These are phyloP conservation scores for Drosophila sordidula DNA, from an alignment of 2,888 invertebrate genomes.

Conservation along the genomic window DNA sequence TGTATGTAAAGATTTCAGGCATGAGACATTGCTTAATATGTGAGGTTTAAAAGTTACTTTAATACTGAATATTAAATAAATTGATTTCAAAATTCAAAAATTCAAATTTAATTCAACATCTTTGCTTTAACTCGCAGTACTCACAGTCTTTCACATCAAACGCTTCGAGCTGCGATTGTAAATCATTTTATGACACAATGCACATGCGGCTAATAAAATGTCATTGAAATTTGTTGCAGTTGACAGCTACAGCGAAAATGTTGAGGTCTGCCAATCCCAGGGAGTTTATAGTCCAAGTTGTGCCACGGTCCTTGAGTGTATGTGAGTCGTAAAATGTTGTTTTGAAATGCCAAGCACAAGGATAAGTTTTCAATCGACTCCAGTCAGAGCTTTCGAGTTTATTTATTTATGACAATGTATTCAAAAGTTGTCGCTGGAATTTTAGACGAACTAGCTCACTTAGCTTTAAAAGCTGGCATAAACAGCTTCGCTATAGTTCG, in stretches of 20 bases:
- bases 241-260: slow-evolving; percentile 24
- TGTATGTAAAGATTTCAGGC: too few species aligned
- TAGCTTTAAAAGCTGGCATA: not conserved
- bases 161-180: slow-evolving; percentile 32
- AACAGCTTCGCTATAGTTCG: not conserved
- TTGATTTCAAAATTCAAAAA: not conserved
- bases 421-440: slow-evolving; percentile 40
- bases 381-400: slow-evolving; percentile 1
- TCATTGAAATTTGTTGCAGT: slow-evolving; percentile 50
- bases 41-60: too few species aligned
- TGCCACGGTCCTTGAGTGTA: slow-evolving; percentile 1
- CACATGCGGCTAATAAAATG: slow-evolving; percentile 52
- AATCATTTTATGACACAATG: slow-evolving; percentile 51
- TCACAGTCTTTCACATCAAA: slow-evolving; percentile 3
- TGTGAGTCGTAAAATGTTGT: slow-evolving; percentile 43
- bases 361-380: slow-evolving; percentile 29
- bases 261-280: slow-evolving; percentile 41
- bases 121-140: slow-evolving; percentile 2
- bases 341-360: slow-evolving; percentile 19
- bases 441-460: slow-evolving; percentile 47
- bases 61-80: too few species aligned
- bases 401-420: slow-evolving; percentile 18
- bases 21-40: too few species aligned
- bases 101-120: not conserved
- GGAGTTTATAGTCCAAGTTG: slow-evolving; percentile 38